These are phyloP conservation scores for Tylochromis polylepis DNA, from an alignment of 2,113 vertebrate species.

Conservation along the genomic window DNA sequence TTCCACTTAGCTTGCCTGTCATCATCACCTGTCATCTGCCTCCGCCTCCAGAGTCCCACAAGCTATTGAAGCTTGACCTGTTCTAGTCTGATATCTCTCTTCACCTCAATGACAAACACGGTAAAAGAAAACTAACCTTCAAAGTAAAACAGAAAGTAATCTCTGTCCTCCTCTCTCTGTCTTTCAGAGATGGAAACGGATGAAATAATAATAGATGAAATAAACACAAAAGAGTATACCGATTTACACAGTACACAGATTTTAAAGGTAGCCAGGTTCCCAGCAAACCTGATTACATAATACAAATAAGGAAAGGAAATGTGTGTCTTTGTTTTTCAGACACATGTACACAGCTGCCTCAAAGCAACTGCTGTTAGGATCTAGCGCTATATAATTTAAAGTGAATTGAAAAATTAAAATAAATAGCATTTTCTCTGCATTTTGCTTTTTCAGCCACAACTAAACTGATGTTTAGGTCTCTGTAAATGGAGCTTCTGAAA, in stretches of 20 bases:
- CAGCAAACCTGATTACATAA: not conserved
- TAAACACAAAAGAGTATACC: not conserved
- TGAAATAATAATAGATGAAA: not conserved
- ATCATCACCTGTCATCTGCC: no score
- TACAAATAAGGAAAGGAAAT: not conserved
- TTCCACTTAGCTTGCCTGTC: no score
- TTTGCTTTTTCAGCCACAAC: not conserved
- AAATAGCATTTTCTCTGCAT: not conserved
- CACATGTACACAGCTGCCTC: not conserved
- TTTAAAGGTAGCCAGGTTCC: not conserved
- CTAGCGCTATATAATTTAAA: no score
- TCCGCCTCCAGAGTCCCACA: no score
- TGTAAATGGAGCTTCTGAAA: not conserved
- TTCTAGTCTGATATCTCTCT: no score
- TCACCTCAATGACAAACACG: no score
- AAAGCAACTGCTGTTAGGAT: no score
- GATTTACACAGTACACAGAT: not conserved
- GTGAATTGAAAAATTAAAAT: no score
- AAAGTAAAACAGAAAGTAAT: not conserved
- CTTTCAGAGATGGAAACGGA: not conserved
- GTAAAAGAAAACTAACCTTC: no score
- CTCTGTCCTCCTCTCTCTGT: not conserved
- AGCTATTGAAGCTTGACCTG: no score
- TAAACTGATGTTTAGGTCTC: not conserved
- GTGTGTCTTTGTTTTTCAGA: not conserved